A percentile compares a stretch with the other conserved stretches of the same genome.
These are phyloP conservation scores for Hyposoter dolosus DNA, from an alignment of 2,888 invertebrate species.

Conservation along the genomic window DNA sequence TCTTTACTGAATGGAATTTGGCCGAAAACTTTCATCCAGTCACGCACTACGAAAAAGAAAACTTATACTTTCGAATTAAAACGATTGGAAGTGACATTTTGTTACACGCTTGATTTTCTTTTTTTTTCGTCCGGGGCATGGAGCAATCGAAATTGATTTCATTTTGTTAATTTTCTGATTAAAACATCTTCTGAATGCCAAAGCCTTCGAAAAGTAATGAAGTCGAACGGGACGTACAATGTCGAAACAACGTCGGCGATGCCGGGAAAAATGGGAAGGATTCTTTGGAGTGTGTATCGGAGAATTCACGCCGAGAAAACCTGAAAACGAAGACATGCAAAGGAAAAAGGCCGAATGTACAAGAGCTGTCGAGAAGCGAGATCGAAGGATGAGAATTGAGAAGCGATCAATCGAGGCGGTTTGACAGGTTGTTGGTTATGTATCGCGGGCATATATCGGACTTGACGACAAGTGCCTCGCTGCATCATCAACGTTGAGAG, in stretches of 20 bases:
- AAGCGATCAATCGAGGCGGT: constrained; percentile 81
- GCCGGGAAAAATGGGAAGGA: constrained; percentile 38
- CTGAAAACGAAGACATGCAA: constrained; percentile 39
- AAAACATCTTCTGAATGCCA: constrained; percentile 9
- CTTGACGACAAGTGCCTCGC: constrained; percentile 79
- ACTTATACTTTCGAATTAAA: neutral
- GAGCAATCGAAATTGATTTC: neutral
- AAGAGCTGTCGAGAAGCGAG: constrained; percentile 55
- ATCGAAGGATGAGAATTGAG: constrained; percentile 72
- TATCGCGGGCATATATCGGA: constrained; percentile 76
- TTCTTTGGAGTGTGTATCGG: constrained; percentile 14
- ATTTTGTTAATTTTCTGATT: neutral
- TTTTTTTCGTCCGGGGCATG: neutral
- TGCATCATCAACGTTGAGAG: constrained; percentile 54
- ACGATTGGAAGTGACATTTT: neutral
- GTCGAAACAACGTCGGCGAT: neutral
- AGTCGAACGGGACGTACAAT: neutral
- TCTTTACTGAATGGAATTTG: neutral
- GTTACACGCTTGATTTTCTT: neutral
- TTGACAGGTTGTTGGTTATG: constrained; percentile 77
- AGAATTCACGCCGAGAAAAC: constrained; percentile 45
- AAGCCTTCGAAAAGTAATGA: neutral
- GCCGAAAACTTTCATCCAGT: neutral
- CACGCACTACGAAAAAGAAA: neutral
- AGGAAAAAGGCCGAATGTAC: constrained; percentile 48